Evolutionary conservation across 2,797 vertebrate species (phyloP).

Genomic region (Prunella strophiata): DNA sequence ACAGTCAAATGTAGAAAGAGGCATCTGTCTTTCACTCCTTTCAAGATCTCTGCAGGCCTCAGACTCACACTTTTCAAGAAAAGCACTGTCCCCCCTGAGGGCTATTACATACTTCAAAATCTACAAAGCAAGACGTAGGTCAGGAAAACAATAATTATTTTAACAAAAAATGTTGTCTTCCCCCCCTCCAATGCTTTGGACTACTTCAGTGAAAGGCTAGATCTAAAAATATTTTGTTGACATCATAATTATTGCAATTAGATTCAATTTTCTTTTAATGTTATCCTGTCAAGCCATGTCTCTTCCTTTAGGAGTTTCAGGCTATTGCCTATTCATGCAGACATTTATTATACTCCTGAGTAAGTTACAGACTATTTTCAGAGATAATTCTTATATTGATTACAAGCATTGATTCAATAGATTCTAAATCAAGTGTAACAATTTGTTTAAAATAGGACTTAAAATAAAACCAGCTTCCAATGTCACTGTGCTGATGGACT

Average conservation of each 20-base stretch:
- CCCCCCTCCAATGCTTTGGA: neutral
- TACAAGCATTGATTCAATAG: neutral
- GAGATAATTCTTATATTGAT: neutral
- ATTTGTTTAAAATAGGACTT: neutral
- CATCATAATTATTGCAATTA: neutral
- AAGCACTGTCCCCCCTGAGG: neutral
- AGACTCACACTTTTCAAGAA: neutral
- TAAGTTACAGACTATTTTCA: neutral
- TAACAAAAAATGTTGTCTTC: neutral
- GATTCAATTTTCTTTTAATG: neutral
- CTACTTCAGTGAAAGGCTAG: neutral
- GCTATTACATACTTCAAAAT: neutral
- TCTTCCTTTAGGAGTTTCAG: neutral
- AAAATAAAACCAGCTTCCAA: neutral
- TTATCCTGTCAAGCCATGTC: neutral
- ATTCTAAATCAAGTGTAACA: neutral
- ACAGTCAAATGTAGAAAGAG: neutral
- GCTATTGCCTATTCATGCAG: neutral
- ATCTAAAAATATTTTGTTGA: neutral
- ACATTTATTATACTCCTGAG: neutral
- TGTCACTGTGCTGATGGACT: neutral
- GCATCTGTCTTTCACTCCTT: constrained; percentile 38
- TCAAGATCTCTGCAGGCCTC: constrained; percentile 4
- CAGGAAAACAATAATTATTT: constrained; percentile 17
- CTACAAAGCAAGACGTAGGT: neutral